Base-by-base conservation (phyloP, 2,888 invertebrate genomes). In the Diarsia mendica region DNA sequence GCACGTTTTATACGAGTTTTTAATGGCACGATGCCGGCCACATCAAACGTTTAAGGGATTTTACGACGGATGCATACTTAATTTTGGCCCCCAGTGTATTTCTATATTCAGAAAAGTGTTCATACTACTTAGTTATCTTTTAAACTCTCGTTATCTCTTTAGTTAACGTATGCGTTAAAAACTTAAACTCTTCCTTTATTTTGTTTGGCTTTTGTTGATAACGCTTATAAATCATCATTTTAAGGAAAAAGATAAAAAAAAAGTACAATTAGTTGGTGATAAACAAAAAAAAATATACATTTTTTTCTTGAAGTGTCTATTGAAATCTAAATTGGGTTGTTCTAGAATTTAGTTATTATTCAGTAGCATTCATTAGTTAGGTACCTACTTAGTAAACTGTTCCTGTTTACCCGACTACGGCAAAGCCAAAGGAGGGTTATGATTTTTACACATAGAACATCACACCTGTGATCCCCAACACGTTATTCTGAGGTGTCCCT, bases 1-100 rank as follows among this genome's bases (percentile, higher is more conserved):
- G 82, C 88, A 88, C 87, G 88, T 88, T 76, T 79, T 55, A 28
- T 77, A 77, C 67, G 66, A 83, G 88, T 86, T 88, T 86, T 79
- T 82, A 79, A 80, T 75, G 74, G 67, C 82, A 82, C 75, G 82
- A 80, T 6, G 86, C 84, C 72, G 88, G 75, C 75, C 77, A 87
- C 81, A 84, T 88, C 87, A 88, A 87, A 88, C 81, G 86, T 73
- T 81, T 72, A 88, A 79, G 86, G 83, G 82, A 79, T 72, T 84
- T 87, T 85, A 85, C 89, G 86, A 67, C 68, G 72, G 77, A 86
- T 85, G 86, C 79, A 88, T 88, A 88, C 87, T 82, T 87, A 88
- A 88, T 88, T 87, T 87, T 79, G 65, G 66, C 72, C 61, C 70
- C n/a, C 78, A 83, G 77, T 82, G 70, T 85, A 80, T 74, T 76